These are phyloP conservation scores for Liopterus haemorrhoidalis DNA, from an alignment of 2,888 invertebrate genomes.

Conservation along the genomic window DNA sequence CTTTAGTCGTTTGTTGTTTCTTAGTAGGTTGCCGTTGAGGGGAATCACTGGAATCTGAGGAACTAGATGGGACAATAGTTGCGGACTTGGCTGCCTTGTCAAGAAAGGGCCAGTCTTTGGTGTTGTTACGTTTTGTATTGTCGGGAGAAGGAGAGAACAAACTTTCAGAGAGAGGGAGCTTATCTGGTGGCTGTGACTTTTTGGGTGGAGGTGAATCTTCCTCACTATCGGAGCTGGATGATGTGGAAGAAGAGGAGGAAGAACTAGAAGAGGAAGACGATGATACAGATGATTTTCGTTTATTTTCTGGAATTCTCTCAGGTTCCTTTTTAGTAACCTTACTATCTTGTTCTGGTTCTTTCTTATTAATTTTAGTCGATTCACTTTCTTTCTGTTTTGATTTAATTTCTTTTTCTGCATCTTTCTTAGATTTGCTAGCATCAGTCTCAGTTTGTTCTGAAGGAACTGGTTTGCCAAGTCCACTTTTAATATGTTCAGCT, in stretches of 20 bases:
- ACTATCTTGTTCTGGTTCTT: slow-evolving; percentile 30
- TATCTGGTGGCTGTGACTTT: slow-evolving; percentile 29
- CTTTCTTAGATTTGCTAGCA: slow-evolving; percentile 39
- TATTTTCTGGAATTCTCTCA: slow-evolving; percentile 42
- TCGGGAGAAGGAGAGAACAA: slow-evolving; percentile 36
- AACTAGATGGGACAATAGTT: slow-evolving; percentile 56
- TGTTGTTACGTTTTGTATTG: slow-evolving; percentile 44
- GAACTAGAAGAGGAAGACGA: slow-evolving; percentile 49
- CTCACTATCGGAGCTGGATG: slow-evolving; percentile 56
- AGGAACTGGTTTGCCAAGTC: slow-evolving; percentile 53
- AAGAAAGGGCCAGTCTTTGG: slow-evolving; percentile 71
- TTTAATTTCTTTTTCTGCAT: slow-evolving; percentile 28
- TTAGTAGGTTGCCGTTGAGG: slow-evolving; percentile 41
- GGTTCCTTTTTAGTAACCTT: slow-evolving; percentile 34
- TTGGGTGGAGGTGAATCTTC: slow-evolving; percentile 40
- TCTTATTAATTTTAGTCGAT: slow-evolving; percentile 29
- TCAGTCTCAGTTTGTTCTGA: slow-evolving; percentile 38
- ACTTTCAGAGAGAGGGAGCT: slow-evolving; percentile 42
- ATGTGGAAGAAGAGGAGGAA: slow-evolving; percentile 48
- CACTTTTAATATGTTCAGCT: slow-evolving; percentile 82
- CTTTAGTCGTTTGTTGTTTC: slow-evolving; percentile 26
- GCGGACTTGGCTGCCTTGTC: slow-evolving; percentile 68
- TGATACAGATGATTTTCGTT: slow-evolving; percentile 51
- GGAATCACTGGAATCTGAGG: slow-evolving; percentile 56
- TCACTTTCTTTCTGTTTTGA: slow-evolving; percentile 32